Percentiles rank a stretch among this genome's conserved stretches.
These are phyloP conservation scores for Setipinna tenuifilis DNA, from an alignment of 2,797 vertebrate species.

Conservation along the genomic window DNA sequence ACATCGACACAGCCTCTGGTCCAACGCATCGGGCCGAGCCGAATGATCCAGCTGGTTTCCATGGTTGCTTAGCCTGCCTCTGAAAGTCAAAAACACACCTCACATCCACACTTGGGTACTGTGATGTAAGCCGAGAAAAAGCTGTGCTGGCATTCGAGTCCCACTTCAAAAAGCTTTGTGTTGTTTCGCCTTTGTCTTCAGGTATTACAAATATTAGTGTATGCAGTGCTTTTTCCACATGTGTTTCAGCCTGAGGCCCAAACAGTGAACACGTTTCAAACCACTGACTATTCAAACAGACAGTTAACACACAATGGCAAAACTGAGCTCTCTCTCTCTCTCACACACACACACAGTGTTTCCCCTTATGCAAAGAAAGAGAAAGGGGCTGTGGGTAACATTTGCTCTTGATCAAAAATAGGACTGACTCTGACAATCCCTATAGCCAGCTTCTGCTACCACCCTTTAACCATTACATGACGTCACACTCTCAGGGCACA, in stretches of 20 bases:
- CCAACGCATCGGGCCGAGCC: neutral
- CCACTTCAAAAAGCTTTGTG: neutral
- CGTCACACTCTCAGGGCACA: too few species aligned
- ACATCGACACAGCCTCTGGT: neutral
- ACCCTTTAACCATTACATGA: too few species aligned
- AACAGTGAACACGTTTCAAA: neutral
- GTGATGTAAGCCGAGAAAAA: neutral
- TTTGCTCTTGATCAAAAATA: slow-evolving; percentile 60
- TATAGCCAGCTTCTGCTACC: slow-evolving; percentile 37
- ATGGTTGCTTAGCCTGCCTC: slow-evolving; percentile 10
- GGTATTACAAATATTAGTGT: slow-evolving; percentile 6
- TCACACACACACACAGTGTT: slow-evolving; percentile 46
- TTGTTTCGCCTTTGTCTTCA: neutral
- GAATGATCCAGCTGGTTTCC: neutral
- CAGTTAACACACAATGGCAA: slow-evolving; percentile 50
- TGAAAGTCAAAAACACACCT: neutral
- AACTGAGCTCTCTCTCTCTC: slow-evolving; percentile 53
- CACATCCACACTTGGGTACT: neutral
- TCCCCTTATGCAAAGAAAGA: neutral
- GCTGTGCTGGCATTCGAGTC: neutral
- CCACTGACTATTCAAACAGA: slow-evolving; percentile 48
- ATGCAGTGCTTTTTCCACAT: neutral
- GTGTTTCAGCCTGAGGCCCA: neutral
- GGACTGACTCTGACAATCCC: slow-evolving; percentile 62
- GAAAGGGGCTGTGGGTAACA: slow-evolving; percentile 56